Evolutionary conservation across 53 echinoderm and acorn worm species (phyloP), one percentile per base, ranked within the genome.

Genomic region (Holothuria leucospilota): DNA sequence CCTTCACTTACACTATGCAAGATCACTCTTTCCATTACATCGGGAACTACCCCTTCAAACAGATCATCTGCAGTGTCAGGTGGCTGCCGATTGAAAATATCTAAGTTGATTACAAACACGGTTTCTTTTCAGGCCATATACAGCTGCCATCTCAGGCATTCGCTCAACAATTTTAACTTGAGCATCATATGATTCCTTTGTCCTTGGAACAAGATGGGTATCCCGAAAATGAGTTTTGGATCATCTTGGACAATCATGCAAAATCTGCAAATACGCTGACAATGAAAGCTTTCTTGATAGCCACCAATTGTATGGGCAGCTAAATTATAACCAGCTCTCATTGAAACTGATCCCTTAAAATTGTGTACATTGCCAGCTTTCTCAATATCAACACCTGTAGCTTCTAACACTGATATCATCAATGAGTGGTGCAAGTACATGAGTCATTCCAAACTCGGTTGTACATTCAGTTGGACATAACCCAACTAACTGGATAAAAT

Each of bases 1-100:
- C 62, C 90, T 40, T 80, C 27, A 6, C n/a, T 18, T 15, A 90
- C 90, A 90, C 86, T 86, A 67, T 90, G 71, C 1, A 42, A 51
- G 26, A 79, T 79, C 9, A 79, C 80, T 53, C 56, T 79, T 28
- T 52, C 59, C 80, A 79, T 12, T 14, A 79, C 80, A 79, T 24
- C 9, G 4, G 80, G 80, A 27, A 79, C 58, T 13, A 79, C 28
- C 11, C 80, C 80, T 56, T 79, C 80, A 21, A 79, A 79, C 26
- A 79, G 21, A 53, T 79, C 80, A 79, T 79, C 58, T 14, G 80
- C 80, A 12, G 56, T 58, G 15, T 79, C 80, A 14, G 80, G 21
- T 20, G 80, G 80, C 15, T 18, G 24, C 6, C 80, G 58, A 59
- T 79, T 79, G 80, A 24, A 79, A 53, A 53, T 79, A 26, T 29